Evolutionary conservation across 2,113 vertebrate species (phyloP), one percentile per base, ranked within the genome.

Genomic region (Gobius niger): DNA sequence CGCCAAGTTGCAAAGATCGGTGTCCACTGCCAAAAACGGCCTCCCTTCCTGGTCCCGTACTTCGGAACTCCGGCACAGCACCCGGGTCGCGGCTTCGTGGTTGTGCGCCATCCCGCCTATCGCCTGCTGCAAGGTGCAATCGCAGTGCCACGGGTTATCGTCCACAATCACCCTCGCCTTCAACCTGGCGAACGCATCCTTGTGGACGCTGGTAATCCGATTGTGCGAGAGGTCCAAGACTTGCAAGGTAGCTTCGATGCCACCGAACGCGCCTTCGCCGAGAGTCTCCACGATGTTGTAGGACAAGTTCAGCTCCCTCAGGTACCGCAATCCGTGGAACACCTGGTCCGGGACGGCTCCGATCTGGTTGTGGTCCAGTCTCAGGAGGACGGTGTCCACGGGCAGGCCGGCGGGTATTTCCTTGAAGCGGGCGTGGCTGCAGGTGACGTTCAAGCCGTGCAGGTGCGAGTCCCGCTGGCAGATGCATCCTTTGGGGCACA

Each of bases 91-190:
- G 0, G 95, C 95, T 80, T 99, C 97, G 0, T 98, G 96, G 83
- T 98, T 99, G 83, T 96, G 96, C 0, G 95, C 95, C 95, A 99
- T 96, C 82, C 95, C 96, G 5, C 95, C 93, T 68, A 98, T 91
- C 53, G 96, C 97, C 89, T 98, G 97, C 92, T 99, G 98, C 44
- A 99, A 92, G 0, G 96, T 95, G 62, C 98, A 99, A 93, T 99
- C 97, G 70, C 98, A 99, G 86, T 99, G 97, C 96, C 97, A 99
- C 40, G 98, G 98, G 81, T 99, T 99, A 86, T 98, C 95, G 19
- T 96, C 95, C 66, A 99, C 95, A 47, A 96, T 92, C 77, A 98
- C 92, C 46, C 95, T 94, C 10, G 96, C 96, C 88, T 96, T 97
- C 68, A 99, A 89, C 75, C 95, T 94, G 44, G 94, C 93, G 72